A percentile compares a stretch with the other conserved stretches of the same genome.
These are phyloP conservation scores for Gallinago solitaria DNA, from an alignment of 2,797 vertebrate species.

Conservation along the genomic window DNA sequence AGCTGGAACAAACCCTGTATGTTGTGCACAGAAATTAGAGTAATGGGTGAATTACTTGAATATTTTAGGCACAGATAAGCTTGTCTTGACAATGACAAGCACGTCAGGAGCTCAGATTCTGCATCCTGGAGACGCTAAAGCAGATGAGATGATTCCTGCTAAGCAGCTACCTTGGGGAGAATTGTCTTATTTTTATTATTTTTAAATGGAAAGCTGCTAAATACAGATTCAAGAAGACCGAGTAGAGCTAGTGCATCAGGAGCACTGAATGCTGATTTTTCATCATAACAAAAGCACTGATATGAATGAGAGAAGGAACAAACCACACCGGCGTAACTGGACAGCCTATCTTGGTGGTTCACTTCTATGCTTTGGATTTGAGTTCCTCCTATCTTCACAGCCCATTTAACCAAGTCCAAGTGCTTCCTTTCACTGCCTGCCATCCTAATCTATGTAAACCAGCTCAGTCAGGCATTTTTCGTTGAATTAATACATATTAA, in stretches of 20 bases:
- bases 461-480: conserved; percentile 64
- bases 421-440: conserved; percentile 58
- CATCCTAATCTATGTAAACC: conserved; percentile 65
- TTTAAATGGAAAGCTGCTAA: conserved; percentile 12
- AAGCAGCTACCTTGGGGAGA: conserved; percentile 21
- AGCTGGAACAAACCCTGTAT: not conserved
- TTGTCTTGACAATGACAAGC: not conserved
- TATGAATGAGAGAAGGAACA: not conserved
- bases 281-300: not conserved
- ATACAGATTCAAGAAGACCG: not conserved
- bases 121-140: not conserved
- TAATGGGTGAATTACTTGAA: not conserved
- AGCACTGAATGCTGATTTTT: not conserved
- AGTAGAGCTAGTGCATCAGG: not conserved
- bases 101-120: not conserved
- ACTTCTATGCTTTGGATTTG: conserved; percentile 1
- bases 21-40: not conserved
- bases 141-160: conserved; percentile 11
- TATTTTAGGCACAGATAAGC: conserved; percentile 16
- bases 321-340: not conserved
- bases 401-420: conserved; percentile 67
- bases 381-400: conserved; percentile 26
- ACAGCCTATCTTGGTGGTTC: not conserved
- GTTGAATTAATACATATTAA: conserved; percentile 76
- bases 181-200: not conserved